A percentile compares a stretch with the other conserved stretches of the same genome.
Evolutionary conservation across 2,797 vertebrate genomes (phyloP).

Genomic region (Gobio occitaniae): DNA sequence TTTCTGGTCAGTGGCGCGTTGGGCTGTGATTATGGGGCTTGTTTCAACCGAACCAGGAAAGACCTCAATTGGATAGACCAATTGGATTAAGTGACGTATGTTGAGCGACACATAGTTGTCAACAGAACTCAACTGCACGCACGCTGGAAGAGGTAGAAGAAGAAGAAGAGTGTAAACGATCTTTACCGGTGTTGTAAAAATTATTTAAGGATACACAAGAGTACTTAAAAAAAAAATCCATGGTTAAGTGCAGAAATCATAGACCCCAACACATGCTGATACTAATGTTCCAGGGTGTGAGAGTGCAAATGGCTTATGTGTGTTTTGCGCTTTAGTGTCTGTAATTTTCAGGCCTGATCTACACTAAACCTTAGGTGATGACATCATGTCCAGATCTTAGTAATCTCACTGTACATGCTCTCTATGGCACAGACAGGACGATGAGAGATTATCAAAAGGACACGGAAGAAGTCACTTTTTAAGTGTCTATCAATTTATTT

Average conservation of each 20-base stretch:
- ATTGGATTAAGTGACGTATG: no score
- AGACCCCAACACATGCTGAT: no score
- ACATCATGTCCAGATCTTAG: neutral
- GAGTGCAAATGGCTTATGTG: neutral
- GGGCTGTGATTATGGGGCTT: no score
- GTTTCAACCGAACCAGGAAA: no score
- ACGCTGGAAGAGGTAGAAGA: no score
- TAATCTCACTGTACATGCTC: neutral
- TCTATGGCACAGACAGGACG: neutral
- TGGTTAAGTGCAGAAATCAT: neutral
- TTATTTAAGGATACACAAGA: no score
- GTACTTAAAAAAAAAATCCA: neutral
- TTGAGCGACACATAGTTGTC: no score
- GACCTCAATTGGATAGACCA: no score
- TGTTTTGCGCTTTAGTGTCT: neutral
- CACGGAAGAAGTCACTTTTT: neutral
- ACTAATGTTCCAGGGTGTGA: neutral
- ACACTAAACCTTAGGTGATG: neutral
- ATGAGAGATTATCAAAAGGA: neutral
- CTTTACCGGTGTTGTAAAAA: no score
- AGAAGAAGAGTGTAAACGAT: no score
- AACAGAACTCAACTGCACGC: no score
- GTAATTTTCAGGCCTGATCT: neutral
- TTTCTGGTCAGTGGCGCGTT: no score
- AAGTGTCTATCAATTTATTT: neutral